Conservation (phyloP, 2,888 invertebrate genomes). For the Megastigmus dorsalis region DNA sequence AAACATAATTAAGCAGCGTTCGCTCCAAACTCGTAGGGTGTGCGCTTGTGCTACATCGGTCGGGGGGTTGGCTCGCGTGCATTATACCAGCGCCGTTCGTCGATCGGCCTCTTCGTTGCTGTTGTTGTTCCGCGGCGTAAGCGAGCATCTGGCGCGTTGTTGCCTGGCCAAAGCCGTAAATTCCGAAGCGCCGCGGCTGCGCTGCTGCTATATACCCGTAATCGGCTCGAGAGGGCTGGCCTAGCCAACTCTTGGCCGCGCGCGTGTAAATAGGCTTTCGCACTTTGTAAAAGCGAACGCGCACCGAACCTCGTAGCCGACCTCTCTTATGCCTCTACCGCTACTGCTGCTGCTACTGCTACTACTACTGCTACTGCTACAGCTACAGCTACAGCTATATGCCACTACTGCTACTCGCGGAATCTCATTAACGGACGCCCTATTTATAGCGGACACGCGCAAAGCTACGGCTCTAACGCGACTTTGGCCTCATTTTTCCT, state of each 20-base stretch:
- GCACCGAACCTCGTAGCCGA: not conserved
- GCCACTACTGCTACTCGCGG: not conserved
- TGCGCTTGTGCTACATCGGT: not conserved
- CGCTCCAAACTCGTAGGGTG: slow-evolving; percentile 43
- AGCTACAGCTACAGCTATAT: no score
- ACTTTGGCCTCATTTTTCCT: no score
- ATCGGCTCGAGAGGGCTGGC: not conserved
- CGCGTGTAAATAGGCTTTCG: not conserved
- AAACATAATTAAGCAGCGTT: slow-evolving; percentile 65
- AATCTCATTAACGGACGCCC: not conserved
- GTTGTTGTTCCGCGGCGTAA: no score
- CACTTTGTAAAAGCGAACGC: not conserved
- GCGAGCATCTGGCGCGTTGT: no score
- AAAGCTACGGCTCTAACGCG: not conserved
- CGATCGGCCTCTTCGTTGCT: no score
- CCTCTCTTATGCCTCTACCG: no score
- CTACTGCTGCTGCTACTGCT: no score
- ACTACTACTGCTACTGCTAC: no score
- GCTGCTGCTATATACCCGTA: not conserved
- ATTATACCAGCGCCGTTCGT: not conserved
- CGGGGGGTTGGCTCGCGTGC: not conserved
- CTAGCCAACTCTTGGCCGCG: no score
- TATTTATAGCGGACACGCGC: not conserved
- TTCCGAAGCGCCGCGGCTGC: not conserved
- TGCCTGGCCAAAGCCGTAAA: not conserved